Evolutionary conservation across 35 echinoderm and acorn worm genomes (phyloP).

Genomic region (Apostichopus japonicus): DNA sequence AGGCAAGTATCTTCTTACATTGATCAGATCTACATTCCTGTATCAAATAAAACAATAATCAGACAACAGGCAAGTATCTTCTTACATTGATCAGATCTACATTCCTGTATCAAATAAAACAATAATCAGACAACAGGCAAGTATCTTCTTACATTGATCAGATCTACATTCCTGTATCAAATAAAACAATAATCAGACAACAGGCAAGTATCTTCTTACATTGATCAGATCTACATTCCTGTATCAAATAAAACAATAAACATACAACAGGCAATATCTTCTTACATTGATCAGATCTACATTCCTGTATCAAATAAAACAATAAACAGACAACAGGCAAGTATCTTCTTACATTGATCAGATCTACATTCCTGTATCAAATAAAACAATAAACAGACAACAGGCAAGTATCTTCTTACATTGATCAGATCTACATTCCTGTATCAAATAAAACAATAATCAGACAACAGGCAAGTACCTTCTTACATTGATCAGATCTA

Average conservation of each 20-base stretch:
- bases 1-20: constrained; percentile 2
- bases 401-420: constrained; percentile 4
- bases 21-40: background rate
- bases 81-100: background rate
- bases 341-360: background rate
- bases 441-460: background rate
- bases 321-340: background rate
- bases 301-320: background rate
- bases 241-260: background rate
- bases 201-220: constrained; percentile 4
- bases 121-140: background rate
- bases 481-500: background rate
- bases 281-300: background rate
- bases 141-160: background rate
- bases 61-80: background rate
- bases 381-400: background rate
- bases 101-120: background rate
- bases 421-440: background rate
- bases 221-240: background rate
- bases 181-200: background rate
- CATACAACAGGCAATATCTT: background rate
- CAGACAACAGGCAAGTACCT: background rate
- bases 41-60: background rate
- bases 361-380: background rate
- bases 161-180: background rate